Conservation (phyloP, 2,888 invertebrate genomes). For the Cynaeus angustus region DNA sequence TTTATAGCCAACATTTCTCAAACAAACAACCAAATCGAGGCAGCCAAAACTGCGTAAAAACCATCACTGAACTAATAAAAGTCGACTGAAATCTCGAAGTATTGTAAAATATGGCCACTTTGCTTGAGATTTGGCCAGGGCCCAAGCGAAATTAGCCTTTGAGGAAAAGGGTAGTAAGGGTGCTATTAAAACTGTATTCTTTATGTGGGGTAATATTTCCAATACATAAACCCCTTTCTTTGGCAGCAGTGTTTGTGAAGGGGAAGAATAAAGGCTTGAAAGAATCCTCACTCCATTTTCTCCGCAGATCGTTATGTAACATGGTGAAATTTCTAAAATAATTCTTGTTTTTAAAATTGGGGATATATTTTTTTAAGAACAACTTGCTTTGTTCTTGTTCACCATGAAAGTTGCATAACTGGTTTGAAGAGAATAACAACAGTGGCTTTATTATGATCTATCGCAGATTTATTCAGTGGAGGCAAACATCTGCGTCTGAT, state of each 20-base stretch:
- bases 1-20: slow-evolving; percentile 24
- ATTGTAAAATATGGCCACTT: slow-evolving; percentile 60
- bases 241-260: slow-evolving; percentile 54
- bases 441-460: neutral
- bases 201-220: slow-evolving; percentile 69
- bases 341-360: neutral
- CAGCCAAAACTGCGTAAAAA: slow-evolving; percentile 29
- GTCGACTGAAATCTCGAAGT: slow-evolving; percentile 55
- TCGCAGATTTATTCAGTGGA: neutral
- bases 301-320: neutral
- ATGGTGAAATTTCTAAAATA: slow-evolving; percentile 2
- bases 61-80: slow-evolving; percentile 55
- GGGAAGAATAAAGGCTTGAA: slow-evolving; percentile 30
- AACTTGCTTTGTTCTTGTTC: neutral
- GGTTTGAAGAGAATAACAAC: neutral
- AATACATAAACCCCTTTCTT: slow-evolving; percentile 70
- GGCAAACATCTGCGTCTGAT: neutral
- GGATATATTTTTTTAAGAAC: neutral
- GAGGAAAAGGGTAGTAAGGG: slow-evolving; percentile 37
- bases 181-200: slow-evolving; percentile 52
- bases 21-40: slow-evolving; percentile 21
- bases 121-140: slow-evolving; percentile 59
- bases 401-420: neutral
- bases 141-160: slow-evolving; percentile 53
- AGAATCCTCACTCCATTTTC: slow-evolving; percentile 27